These are phyloP conservation scores for Gymnothorax reevesii DNA, from an alignment of 2,797 vertebrate genomes.

Conservation along the genomic window DNA sequence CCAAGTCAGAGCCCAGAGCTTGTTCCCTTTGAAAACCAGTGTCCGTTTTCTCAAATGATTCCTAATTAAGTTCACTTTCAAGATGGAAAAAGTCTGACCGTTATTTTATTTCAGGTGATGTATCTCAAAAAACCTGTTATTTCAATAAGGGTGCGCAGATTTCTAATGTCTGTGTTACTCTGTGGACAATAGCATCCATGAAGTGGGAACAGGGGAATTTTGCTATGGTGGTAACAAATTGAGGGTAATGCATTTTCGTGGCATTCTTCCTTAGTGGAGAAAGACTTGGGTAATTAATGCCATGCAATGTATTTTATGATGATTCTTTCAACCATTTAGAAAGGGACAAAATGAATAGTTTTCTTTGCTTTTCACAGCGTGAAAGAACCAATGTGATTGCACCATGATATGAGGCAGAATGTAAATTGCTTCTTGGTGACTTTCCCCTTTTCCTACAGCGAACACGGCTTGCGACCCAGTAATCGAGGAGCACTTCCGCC, in stretches of 20 bases:
- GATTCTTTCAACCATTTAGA: neutral
- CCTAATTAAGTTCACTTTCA: too few relatives aligned
- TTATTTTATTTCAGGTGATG: neutral
- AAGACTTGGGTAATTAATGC: neutral
- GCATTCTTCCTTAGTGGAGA: neutral
- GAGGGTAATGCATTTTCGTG: neutral
- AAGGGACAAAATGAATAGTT: neutral
- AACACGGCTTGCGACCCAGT: constrained; percentile 87
- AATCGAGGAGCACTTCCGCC: constrained; percentile 97
- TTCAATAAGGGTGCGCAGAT: too few relatives aligned
- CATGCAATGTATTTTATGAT: too few relatives aligned
- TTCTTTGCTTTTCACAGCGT: neutral
- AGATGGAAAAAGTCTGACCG: too few relatives aligned
- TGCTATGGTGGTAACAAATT: neutral
- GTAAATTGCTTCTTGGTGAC: neutral
- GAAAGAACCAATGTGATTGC: neutral
- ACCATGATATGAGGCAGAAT: neutral
- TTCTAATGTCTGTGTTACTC: neutral
- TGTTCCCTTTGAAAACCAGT: too few relatives aligned
- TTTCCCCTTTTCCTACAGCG: constrained; percentile 56
- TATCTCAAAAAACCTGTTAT: too few relatives aligned
- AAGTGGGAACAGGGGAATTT: neutral
- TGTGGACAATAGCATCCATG: neutral
- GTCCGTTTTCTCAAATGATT: too few relatives aligned
- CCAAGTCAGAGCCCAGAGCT: too few relatives aligned